Percentiles rank a stretch among this genome's conserved stretches.
These are phyloP conservation scores for Neomorphus geoffroyi DNA, from an alignment of 2,797 vertebrate species.

Conservation along the genomic window DNA sequence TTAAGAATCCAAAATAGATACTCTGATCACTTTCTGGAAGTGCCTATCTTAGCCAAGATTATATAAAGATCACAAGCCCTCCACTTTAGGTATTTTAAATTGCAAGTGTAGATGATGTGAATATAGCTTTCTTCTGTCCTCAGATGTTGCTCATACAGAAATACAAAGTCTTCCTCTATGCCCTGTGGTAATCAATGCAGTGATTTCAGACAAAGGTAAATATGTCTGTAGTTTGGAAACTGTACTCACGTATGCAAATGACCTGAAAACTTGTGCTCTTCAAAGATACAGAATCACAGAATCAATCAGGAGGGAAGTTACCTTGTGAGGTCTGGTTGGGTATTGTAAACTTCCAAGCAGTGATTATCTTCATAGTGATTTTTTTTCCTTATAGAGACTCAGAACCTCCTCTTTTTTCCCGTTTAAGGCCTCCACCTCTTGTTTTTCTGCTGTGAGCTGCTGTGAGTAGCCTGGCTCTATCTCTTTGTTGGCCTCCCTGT, in stretches of 20 bases:
- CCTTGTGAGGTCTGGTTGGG: fast-evolving
- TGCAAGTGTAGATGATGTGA: background rate
- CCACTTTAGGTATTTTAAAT: conserved; percentile 11
- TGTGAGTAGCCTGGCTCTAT: background rate
- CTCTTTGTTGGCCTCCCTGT: background rate
- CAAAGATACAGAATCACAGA: background rate
- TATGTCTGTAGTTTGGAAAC: background rate
- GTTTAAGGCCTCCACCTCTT: background rate
- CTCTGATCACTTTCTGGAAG: background rate
- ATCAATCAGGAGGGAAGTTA: background rate
- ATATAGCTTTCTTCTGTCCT: conserved; percentile 1
- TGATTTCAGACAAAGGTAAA: background rate
- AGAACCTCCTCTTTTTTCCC: background rate
- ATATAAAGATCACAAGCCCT: background rate
- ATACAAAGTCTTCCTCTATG: background rate
- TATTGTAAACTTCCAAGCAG: background rate
- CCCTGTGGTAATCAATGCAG: background rate
- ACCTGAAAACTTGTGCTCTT: background rate
- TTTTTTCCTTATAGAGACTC: background rate
- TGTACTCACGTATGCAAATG: background rate
- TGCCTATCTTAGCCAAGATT: background rate
- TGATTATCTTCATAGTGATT: background rate
- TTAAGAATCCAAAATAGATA: background rate
- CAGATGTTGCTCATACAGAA: background rate
- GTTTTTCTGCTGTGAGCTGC: background rate